Evolutionary conservation across 2,113 vertebrate genomes (phyloP), one percentile per base, ranked within the genome.

Genomic region (Echinops telfairi): DNA sequence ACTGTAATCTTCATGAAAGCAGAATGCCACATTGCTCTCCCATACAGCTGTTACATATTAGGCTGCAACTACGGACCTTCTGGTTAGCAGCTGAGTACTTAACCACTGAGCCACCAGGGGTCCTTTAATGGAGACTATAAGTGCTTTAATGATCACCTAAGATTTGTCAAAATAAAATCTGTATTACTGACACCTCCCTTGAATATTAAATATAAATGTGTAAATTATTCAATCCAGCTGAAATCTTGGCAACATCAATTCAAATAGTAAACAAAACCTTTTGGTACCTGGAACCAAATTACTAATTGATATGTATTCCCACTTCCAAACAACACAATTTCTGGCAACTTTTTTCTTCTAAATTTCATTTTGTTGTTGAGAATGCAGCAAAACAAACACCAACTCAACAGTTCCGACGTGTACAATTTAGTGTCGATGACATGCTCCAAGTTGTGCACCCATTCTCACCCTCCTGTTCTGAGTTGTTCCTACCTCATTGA

Each of bases 211-310:
- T 88, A 36, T 38, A 93, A 57, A 14, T 94, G 88, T 88, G 76
- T 89, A 91, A 96, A 94, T 53, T 76, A 20, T 10, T 95, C 77
- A 96, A 80, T 31, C 47, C 77, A 84, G 84, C 40, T 86, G 66
- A 53, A 89, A 88, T 96, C 75, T 94, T 93, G 88, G 85, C 82
- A 89, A 29, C 75, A 85, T 89, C 23, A 89, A 93, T 36, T 82
- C 38, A 81, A 93, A 95, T 89, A 58, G 93, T 78, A 81, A 89
- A 92, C 10, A 17, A 96, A 91, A 81, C 25, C 90, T 96, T 89
- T 89, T 94, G 47, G 84, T 78, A 88, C 62, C 84, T 95, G 77
- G 66, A 38, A 60, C 36, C 92, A 94, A 86, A 96, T 88, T 78
- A 75, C 19, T 88, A 86, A 80, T 25, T 68, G 66, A 82, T 70